Base-by-base conservation (phyloP, 2,797 vertebrate genomes). In the Apogon talboti region DNA sequence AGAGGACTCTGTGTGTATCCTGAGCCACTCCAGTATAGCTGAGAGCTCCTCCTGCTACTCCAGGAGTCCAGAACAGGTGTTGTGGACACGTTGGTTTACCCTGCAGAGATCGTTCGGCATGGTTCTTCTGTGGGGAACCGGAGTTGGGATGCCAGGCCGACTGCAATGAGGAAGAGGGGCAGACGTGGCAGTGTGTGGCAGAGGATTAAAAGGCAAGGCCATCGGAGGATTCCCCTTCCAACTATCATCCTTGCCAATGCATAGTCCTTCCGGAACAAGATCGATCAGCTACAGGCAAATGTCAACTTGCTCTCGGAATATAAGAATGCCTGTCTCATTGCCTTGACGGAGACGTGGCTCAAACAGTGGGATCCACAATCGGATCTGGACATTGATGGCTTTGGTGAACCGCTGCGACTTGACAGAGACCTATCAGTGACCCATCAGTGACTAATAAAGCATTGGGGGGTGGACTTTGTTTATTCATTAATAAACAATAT, bases 381-480 rank as follows among this genome's bases (percentile, higher is more conserved):
- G 0, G 10, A 53, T 12, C 3, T 64, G 16, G 13, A 54, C 1
- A 38, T 53, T 0, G 11, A 54, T 2, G 42, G 42, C 24, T 45
- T 58, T 13, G 10, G 50, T 14, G 30, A 4, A 1, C 50, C 50
- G 30, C 21, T 37, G n/a, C 9, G 40, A 1, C 16, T 45, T 7
- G 49, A 45, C 48, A 42, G 38, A 35, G 60, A 63, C 49, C 6
- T 40, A 5, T 11, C 16, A 16, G 49, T 37, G 48, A 64, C 49
- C 0, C n/a, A n/a, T n/a, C n/a, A n/a, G n/a, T n/a, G n/a, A n/a
- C n/a, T n/a, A 16, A 41, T n/a, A 45, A 64, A 6, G 28, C 59
- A 42, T 46, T 62, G 3, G 43, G 30, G 6, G 14, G 24, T 6
- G 42, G 51, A 0, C 9, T 65, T 13, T 28, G 19, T 41, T 42